A percentile compares a stretch with the other conserved stretches of the same genome.
These are phyloP conservation scores for Musca vetustissima DNA, from an alignment of 1,140 invertebrate genomes.

Conservation along the genomic window DNA sequence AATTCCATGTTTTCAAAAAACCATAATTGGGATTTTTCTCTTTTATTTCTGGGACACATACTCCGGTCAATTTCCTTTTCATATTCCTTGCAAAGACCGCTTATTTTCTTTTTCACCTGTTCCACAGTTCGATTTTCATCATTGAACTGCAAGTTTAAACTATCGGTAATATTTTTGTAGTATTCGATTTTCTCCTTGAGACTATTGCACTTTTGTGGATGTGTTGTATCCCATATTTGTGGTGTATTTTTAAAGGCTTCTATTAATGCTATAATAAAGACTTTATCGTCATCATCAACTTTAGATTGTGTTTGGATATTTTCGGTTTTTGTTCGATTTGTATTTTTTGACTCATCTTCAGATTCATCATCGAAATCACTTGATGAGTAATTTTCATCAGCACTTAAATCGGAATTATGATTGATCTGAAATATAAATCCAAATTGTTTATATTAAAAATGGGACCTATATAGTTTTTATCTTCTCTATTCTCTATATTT, in stretches of 20 bases:
- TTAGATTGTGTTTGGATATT: neutral
- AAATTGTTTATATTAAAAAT: no score
- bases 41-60: neutral
- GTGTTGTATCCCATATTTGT: slow-evolving; percentile 15
- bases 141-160: neutral
- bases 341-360: neutral
- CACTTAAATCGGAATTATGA: neutral
- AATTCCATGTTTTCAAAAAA: slow-evolving; percentile 24
- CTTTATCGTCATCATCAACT: neutral
- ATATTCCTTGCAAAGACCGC: slow-evolving; percentile 5
- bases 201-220: slow-evolving; percentile 1
- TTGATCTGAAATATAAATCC: no score
- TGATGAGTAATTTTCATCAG: neutral
- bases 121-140: slow-evolving; percentile 2
- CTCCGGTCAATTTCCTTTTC: slow-evolving; percentile 2
- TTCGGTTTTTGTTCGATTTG: neutral
- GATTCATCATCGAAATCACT: neutral
- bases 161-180: slow-evolving; percentile 1
- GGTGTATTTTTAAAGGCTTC: neutral
- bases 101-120: slow-evolving; percentile 6
- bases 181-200: neutral
- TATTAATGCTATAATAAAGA: slow-evolving; percentile 11
- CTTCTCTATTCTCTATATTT: no score
- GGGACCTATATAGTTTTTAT: no score
- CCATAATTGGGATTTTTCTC: slow-evolving; percentile 6